These are phyloP conservation scores for Arizona elegans DNA, from an alignment of 2,113 vertebrate genomes.

Conservation along the genomic window DNA sequence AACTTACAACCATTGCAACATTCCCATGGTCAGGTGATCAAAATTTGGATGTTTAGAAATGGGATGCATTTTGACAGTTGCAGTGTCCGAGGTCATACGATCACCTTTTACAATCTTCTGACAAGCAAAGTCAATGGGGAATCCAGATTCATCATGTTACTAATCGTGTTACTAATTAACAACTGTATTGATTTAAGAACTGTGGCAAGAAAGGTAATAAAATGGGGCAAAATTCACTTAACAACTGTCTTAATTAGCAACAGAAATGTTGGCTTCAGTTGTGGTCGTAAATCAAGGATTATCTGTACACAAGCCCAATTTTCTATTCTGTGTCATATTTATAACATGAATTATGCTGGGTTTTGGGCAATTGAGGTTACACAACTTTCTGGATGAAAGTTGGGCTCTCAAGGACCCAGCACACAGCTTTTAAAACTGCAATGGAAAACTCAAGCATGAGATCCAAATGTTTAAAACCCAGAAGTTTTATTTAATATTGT, in stretches of 20 bases:
- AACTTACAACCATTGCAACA: neutral
- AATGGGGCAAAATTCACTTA: neutral
- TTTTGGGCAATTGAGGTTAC: neutral
- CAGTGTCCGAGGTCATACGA: neutral
- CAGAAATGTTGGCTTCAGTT: neutral
- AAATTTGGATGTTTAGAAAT: neutral
- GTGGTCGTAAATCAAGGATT: neutral
- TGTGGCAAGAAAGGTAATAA: neutral
- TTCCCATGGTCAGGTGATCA: neutral
- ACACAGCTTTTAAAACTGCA: neutral
- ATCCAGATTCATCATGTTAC: neutral
- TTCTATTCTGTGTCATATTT: neutral
- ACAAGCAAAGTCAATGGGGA: neutral
- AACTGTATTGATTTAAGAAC: neutral
- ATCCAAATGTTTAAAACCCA: neutral
- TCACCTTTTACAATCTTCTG: neutral
- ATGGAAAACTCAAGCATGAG: neutral
- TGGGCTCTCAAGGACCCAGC: neutral
- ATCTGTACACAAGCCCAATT: neutral
- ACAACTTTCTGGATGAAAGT: neutral
- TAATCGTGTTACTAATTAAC: neutral
- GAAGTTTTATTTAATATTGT: neutral
- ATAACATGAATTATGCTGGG: neutral
- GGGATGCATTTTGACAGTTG: neutral
- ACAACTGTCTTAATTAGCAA: neutral